Evolutionary conservation across 92 coral and sea anemone species (phyloP).

Genomic region (Palythoa heliodiscus): DNA sequence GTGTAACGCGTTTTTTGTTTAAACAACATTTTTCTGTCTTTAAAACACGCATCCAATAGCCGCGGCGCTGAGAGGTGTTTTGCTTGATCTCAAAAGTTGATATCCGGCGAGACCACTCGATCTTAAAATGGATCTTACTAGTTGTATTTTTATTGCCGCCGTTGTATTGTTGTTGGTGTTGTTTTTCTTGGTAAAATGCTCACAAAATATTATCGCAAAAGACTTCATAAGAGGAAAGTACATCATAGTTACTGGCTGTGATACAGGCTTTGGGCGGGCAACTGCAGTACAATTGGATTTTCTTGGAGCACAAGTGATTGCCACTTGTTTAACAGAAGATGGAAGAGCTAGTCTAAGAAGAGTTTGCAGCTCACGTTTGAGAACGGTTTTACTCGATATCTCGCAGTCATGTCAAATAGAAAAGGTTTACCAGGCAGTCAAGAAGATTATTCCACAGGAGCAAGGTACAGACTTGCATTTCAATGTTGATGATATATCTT

Average conservation of each 20-base stretch:
- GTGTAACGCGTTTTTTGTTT: no score
- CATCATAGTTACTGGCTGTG: constrained; percentile 59
- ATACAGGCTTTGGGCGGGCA: constrained; percentile 60
- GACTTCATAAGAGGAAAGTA: constrained; percentile 11
- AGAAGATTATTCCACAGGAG: constrained; percentile 25
- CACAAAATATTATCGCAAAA: not conserved
- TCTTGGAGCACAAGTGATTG: constrained; percentile 56
- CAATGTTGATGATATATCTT: not conserved
- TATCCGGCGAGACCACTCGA: not conserved
- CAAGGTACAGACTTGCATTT: constrained; percentile 26
- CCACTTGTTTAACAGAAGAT: constrained; percentile 53
- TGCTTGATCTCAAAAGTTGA: not conserved
- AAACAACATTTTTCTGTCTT: no score
- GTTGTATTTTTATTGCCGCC: not conserved
- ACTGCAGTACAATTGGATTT: constrained; percentile 44
- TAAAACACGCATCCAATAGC: no score
- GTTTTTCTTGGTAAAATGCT: constrained; percentile 3
- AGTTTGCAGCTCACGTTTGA: constrained; percentile 39
- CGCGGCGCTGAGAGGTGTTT: no score
- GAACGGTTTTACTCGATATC: constrained; percentile 45
- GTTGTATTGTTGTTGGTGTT: not conserved
- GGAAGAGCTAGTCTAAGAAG: constrained; percentile 43
- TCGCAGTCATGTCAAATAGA: constrained; percentile 49
- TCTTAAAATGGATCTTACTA: constrained; percentile 15
- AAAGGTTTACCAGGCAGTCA: constrained; percentile 49